Base-by-base conservation (phyloP, 2,797 vertebrate species). In the Epinephelus coioides region DNA sequence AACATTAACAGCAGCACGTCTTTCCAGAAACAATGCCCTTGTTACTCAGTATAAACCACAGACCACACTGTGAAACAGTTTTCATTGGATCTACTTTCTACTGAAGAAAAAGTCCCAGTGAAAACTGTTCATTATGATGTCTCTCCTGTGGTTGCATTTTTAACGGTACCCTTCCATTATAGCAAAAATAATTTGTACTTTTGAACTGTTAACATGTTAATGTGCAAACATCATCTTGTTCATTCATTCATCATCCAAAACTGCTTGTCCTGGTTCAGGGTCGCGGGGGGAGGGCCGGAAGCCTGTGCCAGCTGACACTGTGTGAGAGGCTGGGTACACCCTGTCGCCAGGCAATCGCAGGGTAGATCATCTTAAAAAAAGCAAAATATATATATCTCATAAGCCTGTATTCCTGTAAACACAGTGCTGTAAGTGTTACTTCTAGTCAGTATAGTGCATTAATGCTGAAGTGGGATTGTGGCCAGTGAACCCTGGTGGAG, bases 1-100 rank as follows among this genome's bases (percentile, higher is more conserved):
- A 60, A 72, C 56, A 47, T 14, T 50, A 59, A 40, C 43, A 72
- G 46, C 47, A 66, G 27, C 10, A 4, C 57, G 57, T 68, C 73
- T 79, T 66, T 75, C 71, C 62, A 69, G 65, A 72, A 81, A 87
- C 79, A 83, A 85, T 74, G 64, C 12, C 9, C 40, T 46, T 25
- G 63, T 74, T 57, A 61, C 62, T 73, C 57, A 75, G 30, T 34
- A 44, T 23, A 47, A 77, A 62, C 86, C 84, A 72, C 73, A 86
- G 72, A 84, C 81, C 86, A 79, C 81, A 79, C 59, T 65, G 40
- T 51, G 64, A 71, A 69, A 67, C 66, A 14, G 60, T 83, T 89
- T 76, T 78, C 38, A 44, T 63, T 83, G 76, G 73, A 80, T 56
- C 21, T 18, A 15, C 34, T 74, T 38, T 71, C 9, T 43, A 60